Conservation (phyloP, 2,113 vertebrate genomes). For the Nothoprocta pentlandii region DNA sequence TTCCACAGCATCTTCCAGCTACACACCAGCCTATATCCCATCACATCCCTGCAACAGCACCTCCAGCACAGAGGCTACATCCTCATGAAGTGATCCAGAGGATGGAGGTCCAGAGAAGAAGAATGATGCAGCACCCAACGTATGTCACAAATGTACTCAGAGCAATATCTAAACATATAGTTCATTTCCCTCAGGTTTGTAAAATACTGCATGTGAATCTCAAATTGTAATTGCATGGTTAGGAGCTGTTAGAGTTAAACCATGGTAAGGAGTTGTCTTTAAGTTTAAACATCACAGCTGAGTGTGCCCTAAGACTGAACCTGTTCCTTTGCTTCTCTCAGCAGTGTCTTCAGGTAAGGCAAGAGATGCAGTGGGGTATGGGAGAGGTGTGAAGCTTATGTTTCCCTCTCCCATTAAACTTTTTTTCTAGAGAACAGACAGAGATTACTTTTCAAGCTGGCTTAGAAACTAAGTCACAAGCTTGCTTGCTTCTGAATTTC, state of each 20-base stretch:
- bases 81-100: constrained; percentile 97
- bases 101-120: constrained; percentile 94
- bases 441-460: neutral
- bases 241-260: constrained; percentile 6
- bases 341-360: neutral
- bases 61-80: constrained; percentile 91
- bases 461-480: neutral
- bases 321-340: neutral
- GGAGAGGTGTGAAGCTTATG: neutral
- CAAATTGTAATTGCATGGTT: constrained; percentile 40
- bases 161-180: constrained; percentile 61
- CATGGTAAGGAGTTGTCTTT: constrained; percentile 28
- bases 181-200: constrained; percentile 62
- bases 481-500: neutral
- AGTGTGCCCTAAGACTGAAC: accelerated
- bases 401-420: neutral
- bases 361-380: neutral
- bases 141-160: constrained; percentile 80
- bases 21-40: constrained; percentile 92
- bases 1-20: constrained; percentile 90
- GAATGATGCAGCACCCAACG: constrained; percentile 99
- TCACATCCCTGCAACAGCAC: constrained; percentile 90
- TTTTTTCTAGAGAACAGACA: neutral
- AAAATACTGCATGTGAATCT: constrained; percentile 42
- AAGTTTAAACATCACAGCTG: accelerated